Conservation (phyloP, 2,888 invertebrate species). For the Drosophila atripex region DNA sequence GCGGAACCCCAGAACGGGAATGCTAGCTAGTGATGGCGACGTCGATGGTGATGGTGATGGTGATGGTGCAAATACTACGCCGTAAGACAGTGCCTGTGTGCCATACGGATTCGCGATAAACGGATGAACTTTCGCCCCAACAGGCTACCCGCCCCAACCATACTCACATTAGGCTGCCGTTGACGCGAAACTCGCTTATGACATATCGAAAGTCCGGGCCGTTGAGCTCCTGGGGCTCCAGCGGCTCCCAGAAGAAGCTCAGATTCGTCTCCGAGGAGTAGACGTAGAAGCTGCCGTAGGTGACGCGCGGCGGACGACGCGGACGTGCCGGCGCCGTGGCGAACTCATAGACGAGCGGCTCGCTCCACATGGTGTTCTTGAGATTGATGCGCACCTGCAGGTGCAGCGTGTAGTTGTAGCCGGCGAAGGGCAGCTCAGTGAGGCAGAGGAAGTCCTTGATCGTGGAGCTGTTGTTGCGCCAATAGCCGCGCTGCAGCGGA, state of each 20-base stretch:
- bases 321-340: slow-evolving; percentile 86
- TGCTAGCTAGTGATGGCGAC: neutral
- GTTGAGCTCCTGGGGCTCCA: slow-evolving; percentile 88
- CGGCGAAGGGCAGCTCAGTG: slow-evolving; percentile 71
- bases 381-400: slow-evolving; percentile 86
- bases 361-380: slow-evolving; percentile 87
- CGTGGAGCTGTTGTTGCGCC: slow-evolving; percentile 54
- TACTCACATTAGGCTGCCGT: slow-evolving; percentile 71
- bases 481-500: slow-evolving; percentile 40
- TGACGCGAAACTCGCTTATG: slow-evolving; percentile 83
- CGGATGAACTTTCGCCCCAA: neutral
- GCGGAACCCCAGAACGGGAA: slow-evolving; percentile 34
- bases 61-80: slow-evolving; percentile 38
- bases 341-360: slow-evolving; percentile 86
- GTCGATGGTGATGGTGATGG: neutral
- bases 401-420: slow-evolving; percentile 86
- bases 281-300: slow-evolving; percentile 90
- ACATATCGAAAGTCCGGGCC: slow-evolving; percentile 90
- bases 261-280: slow-evolving; percentile 86
- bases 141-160: neutral
- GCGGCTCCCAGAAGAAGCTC: slow-evolving; percentile 91
- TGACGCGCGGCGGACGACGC: slow-evolving; percentile 88
- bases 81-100: slow-evolving; percentile 10
- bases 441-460: slow-evolving; percentile 69
- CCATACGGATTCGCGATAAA: slow-evolving; percentile 29